Evolutionary conservation across 2,797 vertebrate genomes (phyloP), one percentile per base, ranked within the genome.

Genomic region (Gymnocypris eckloni): DNA sequence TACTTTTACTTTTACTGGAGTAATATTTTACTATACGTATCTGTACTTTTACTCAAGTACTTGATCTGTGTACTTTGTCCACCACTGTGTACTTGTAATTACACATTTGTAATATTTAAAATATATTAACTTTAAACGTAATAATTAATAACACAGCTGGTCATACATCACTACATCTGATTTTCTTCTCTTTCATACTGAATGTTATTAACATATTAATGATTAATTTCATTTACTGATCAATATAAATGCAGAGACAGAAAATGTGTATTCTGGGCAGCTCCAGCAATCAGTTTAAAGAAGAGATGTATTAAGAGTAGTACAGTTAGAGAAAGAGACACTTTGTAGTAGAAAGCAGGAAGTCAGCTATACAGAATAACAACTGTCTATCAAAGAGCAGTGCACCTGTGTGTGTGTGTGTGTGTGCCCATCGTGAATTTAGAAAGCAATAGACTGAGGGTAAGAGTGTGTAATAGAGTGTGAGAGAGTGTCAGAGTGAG

Each of bases 161-260:
- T 18, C 37, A 18, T 4, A 16, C 12, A 45, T 50, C 8, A 28
- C 18, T 50, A 48, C 8, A 50, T 75, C n/a, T 48, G 41, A 48
- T 48, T 13, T 54, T 39, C 28, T 56, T 28, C 56, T 81, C 69
- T 82, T 80, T 85, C 88, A 43, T 10, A 56, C 56, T n/a, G 3
- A 56, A 82, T 85, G 77, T 87, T 41, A 84, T 82, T 83, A 80
- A 43, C 79, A 76, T 87, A 76, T 66, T 64, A 66, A 87, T 80
- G 80, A 61, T 71, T 83, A 85, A 61, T 64, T 72, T 56, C 22
- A 39, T 70, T 33, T 18, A 69, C 79, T 79, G 82, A 73, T 82
- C 67, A 75, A 87, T 85, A 85, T 85, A 87, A 87, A 85, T 86
- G 52, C 52, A 54, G 16, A 66, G 87, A 85, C 61, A 87, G 59